Evolutionary conservation across 2,888 invertebrate genomes (phyloP).

Genomic region (Urechis unicinctus): DNA sequence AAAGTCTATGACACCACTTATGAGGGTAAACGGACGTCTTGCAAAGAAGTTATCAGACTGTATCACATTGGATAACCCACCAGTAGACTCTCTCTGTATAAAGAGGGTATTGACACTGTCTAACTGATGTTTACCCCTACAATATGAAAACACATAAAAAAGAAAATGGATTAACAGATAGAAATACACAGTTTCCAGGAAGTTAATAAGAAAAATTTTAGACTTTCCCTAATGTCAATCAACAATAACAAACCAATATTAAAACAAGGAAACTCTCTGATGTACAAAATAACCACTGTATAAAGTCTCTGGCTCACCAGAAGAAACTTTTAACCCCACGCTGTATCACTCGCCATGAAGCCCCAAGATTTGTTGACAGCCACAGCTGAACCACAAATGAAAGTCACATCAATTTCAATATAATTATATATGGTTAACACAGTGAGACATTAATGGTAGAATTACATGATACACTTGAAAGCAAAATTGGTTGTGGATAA

Average conservation of each 20-base stretch:
- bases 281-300: too few relatives aligned
- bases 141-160: too few relatives aligned
- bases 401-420: background rate
- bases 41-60: constrained; percentile 27
- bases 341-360: constrained; percentile 64
- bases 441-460: too few relatives aligned
- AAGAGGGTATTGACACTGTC: constrained; percentile 29
- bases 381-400: constrained; percentile 60
- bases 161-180: too few relatives aligned
- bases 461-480: too few relatives aligned
- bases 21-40: constrained; percentile 40
- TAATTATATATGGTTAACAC: background rate
- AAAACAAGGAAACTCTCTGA: too few relatives aligned
- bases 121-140: constrained; percentile 18
- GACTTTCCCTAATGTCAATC: too few relatives aligned
- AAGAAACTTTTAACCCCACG: constrained; percentile 71
- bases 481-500: too few relatives aligned
- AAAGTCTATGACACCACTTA: constrained; percentile 71
- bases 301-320: too few relatives aligned
- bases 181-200: too few relatives aligned
- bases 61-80: constrained; percentile 56
- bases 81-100: constrained; percentile 64
- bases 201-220: too few relatives aligned
- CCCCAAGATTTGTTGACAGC: constrained; percentile 69
- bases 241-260: too few relatives aligned